Conservation (phyloP, 2,888 invertebrate genomes). For the Homarus gammarus region DNA sequence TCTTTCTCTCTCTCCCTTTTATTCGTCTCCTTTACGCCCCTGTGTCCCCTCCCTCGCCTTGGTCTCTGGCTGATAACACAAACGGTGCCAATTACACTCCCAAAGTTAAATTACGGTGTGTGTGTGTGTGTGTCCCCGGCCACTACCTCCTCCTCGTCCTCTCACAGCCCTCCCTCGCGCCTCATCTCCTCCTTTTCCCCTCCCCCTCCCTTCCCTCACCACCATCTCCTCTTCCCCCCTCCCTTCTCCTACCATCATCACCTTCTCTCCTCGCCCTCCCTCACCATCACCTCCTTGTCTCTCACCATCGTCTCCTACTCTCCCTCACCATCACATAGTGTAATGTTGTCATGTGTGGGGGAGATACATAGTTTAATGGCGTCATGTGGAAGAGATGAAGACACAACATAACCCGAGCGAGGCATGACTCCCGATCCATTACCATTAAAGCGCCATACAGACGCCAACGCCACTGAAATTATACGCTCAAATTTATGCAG, state of each 20-base stretch:
- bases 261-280: background rate
- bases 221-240: background rate
- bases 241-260: background rate
- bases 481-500: too few species aligned
- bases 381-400: too few species aligned
- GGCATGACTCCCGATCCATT: too few species aligned
- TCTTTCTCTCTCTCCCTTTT: conserved; percentile 26
- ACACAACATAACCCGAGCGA: too few species aligned
- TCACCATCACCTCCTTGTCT: background rate
- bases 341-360: too few species aligned
- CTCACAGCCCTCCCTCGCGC: background rate
- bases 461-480: too few species aligned
- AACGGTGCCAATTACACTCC: conserved; percentile 46
- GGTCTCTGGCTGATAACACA: conserved; percentile 14
- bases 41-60: conserved; percentile 10
- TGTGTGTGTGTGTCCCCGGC: too few species aligned
- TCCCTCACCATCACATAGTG: too few species aligned
- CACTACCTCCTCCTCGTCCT: too few species aligned
- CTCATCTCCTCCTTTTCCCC: background rate
- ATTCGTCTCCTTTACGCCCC: background rate
- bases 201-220: background rate
- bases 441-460: too few species aligned
- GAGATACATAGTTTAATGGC: too few species aligned
- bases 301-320: too few species aligned
- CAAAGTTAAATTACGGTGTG: conserved; percentile 49